These are phyloP conservation scores for Zaprionus vittiger DNA, from an alignment of 1,140 invertebrate genomes.

Conservation along the genomic window DNA sequence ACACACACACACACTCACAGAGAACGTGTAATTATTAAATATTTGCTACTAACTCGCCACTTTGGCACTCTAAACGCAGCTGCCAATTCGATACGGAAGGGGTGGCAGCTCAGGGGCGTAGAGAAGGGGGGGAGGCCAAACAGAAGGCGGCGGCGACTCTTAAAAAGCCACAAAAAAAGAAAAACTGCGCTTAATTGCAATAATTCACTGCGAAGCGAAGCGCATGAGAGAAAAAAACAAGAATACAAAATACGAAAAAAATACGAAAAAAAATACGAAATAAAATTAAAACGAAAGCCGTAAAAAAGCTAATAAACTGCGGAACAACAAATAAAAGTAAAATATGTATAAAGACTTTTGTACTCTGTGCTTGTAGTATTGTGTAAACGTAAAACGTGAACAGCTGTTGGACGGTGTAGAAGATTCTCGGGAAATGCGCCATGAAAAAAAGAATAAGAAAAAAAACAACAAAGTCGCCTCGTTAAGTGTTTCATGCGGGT, in stretches of 20 bases:
- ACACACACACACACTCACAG: background rate
- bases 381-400: slow-evolving; percentile 57
- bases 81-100: slow-evolving; percentile 35
- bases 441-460: slow-evolving; percentile 39
- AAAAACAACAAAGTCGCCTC: slow-evolving; percentile 50
- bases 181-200: slow-evolving; percentile 71
- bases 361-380: slow-evolving; percentile 1
- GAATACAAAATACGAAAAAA: slow-evolving; percentile 28
- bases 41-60: slow-evolving; percentile 71
- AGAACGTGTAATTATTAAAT: slow-evolving; percentile 72
- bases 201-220: slow-evolving; percentile 69
- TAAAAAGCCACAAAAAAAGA: slow-evolving; percentile 71
- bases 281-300: slow-evolving; percentile 68
- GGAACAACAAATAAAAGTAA: slow-evolving; percentile 38
- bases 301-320: slow-evolving; percentile 75
- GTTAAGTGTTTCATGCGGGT: slow-evolving; percentile 33
- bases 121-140: background rate
- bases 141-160: slow-evolving; percentile 51
- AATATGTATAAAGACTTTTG: slow-evolving; percentile 44
- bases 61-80: slow-evolving; percentile 51
- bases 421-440: slow-evolving; percentile 46
- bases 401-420: slow-evolving; percentile 60
- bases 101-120: background rate
- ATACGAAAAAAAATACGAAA: slow-evolving; percentile 49
- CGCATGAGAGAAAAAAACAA: slow-evolving; percentile 32